These are phyloP conservation scores for Epizoanthus ramosus DNA, from an alignment of 92 coral and sea anemone species.

Conservation along the genomic window DNA sequence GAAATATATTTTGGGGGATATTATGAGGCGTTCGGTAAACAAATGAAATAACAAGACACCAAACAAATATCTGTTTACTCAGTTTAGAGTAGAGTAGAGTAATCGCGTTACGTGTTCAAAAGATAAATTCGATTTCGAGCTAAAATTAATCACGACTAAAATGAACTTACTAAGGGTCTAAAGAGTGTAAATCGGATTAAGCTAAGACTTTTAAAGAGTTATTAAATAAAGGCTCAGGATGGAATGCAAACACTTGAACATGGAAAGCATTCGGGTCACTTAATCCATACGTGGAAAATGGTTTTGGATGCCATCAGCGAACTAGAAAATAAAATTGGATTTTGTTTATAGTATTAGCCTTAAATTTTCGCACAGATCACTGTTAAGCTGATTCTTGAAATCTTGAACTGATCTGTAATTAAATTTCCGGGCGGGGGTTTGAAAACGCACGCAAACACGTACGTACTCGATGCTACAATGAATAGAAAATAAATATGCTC, in stretches of 20 bases:
- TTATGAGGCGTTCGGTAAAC: not conserved
- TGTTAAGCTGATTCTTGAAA: conserved; percentile 14
- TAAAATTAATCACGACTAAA: not conserved
- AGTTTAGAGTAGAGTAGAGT: too few species aligned
- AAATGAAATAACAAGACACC: not conserved
- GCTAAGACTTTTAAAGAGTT: conserved; percentile 12
- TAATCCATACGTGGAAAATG: not conserved
- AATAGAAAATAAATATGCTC: not conserved
- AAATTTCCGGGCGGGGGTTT: not conserved
- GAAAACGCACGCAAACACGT: conserved; percentile 23
- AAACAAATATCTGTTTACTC: too few species aligned
- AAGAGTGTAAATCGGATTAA: conserved; percentile 38
- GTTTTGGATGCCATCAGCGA: not conserved
- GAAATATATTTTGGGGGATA: not conserved
- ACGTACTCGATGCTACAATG: not conserved
- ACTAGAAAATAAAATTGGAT: conserved; percentile 11
- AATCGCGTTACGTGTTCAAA: not conserved
- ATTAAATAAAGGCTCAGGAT: not conserved
- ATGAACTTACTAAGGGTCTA: conserved; percentile 2
- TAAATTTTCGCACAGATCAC: not conserved
- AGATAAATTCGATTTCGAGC: not conserved
- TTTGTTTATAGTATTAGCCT: conserved; percentile 5
- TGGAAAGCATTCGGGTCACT: not conserved
- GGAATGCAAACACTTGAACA: conserved; percentile 31
- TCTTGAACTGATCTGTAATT: conserved; percentile 1